Base-by-base conservation (phyloP, 2,888 invertebrate genomes). In the Protophormia terraenovae region DNA sequence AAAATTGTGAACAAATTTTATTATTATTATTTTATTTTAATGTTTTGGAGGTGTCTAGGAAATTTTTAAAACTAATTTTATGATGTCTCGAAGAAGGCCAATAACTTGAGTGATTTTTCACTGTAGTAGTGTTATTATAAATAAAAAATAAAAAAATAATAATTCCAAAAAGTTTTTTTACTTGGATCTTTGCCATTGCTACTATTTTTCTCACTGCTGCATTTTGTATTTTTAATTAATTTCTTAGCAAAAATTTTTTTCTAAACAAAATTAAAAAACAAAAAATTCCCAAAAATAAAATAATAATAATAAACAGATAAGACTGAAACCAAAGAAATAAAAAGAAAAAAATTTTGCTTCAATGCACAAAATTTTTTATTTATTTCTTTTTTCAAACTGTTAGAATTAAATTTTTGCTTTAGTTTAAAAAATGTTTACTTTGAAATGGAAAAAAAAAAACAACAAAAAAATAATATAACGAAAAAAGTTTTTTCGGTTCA, bases 401-500 rank as follows among this genome's bases (percentile, higher is more conserved):
- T 66, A 66, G 55, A 55, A 76, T 62, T 62, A 8, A 38, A 58
- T 73, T 60, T 45, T 71, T 62, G 10, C 27, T 58, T 58, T 29
- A 16, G 16, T 19, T 45, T 55, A 32, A 41, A 27, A 27, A 58
- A 19, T 53, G 77, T 67, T 78, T 78, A 69, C 58, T 45, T 47
- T 24, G n/a, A 80, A 62, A 64, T 16, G 3, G 66, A 72, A 53
- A 29, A 71, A 66, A 55, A 72, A 16, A 16, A 53, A 41, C n/a
- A 16, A n/a, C n/a, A n/a, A n/a, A 66, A 41, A 66, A 22, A 50
- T 12, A 45, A 73, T 29, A 64, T 27, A 69, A 78, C 50, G 35
- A 81, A 75, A 60, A 58, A 58, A 14, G 3, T 35, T 47, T 69
- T 76, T 71, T 58, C 60, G 66, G 38, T 83, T 66, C 72, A 77